phyloP scores from a whole-genome alignment of 2,797 vertebrate species.

The Onychomys arenicola region DNA sequence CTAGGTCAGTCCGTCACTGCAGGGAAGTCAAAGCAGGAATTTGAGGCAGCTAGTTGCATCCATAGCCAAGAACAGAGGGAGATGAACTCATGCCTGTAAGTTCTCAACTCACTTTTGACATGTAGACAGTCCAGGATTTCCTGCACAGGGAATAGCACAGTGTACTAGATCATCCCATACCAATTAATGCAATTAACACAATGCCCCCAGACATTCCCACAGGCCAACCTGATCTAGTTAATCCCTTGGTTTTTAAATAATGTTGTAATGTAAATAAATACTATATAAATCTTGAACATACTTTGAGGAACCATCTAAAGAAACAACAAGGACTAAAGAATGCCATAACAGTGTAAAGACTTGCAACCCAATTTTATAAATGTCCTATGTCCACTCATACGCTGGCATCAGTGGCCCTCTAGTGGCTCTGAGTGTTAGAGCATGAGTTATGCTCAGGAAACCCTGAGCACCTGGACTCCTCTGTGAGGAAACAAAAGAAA shows the following conservation, averaged over 20 bases:
- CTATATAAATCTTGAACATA: background rate
- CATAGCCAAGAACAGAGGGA: background rate
- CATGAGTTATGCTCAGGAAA: background rate
- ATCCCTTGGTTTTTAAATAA: background rate
- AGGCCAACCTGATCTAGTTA: background rate
- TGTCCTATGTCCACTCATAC: background rate
- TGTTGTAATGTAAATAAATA: background rate
- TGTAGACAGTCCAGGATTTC: background rate
- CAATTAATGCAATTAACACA: background rate
- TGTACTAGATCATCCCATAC: no score
- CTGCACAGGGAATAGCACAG: no score
- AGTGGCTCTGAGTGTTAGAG: background rate
- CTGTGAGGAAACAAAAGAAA: background rate
- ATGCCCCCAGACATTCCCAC: background rate
- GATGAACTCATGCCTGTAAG: background rate
- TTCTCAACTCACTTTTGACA: background rate
- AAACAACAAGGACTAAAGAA: background rate
- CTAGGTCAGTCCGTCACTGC: no score
- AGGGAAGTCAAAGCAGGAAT: background rate
- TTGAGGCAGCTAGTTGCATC: background rate
- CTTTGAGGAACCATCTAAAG: background rate
- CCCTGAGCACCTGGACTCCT: accelerated
- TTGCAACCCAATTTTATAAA: accelerated
- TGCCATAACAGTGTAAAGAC: background rate
- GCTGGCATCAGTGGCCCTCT: constrained; percentile 35